Evolutionary conservation across 2,113 vertebrate species (phyloP), one percentile per base, ranked within the genome.

Genomic region (Lates calcarifer): DNA sequence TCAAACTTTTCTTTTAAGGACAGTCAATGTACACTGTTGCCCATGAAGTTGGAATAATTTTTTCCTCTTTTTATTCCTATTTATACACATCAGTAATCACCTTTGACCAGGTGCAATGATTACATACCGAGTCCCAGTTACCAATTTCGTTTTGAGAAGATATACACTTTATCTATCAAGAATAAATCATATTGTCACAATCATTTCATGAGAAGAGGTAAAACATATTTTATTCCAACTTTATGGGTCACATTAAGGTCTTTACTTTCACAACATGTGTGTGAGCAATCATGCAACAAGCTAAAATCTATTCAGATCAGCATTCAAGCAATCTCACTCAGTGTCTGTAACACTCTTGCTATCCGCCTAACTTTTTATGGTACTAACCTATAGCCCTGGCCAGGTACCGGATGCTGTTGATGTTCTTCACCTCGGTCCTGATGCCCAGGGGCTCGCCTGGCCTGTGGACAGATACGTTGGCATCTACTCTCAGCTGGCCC

Each of bases 371-470:
- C 28, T n/a, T 64, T 61, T 57, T 15, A 47, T 0, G 3, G n/a
- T 6, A 6, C 89, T 95, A 85, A 99, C 98, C 98, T 85, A 99
- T 95, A 35, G 98, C 98, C 92, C 84, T 97, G 85, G 97, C 96
- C 89, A 99, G 91, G 90, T 96, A 98, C 61, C 97, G 94, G 60
- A 95, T 57, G 53, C 98, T 99, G 92, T 99, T 99, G 94, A 99
- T 97, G 92, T 99, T 99, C 95, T 99, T 99, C 87, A 99, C 97
- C 94, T 99, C 98, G 0, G 98, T 96, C 82, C 98, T 96, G 88
- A 96, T 62, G 17, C 98, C 98, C 15, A 97, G 94, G 1, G 95
- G 95, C 45, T 98, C 95, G 29, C 97, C 98, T 0, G 96, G 96
- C 58, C 63, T 93, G 94, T 98, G 97, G 22, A 99, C 97, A 0